Evolutionary conservation across 2,797 vertebrate species (phyloP), one percentile per base, ranked within the genome.

Genomic region (Gobionotothen gibberifrons): DNA sequence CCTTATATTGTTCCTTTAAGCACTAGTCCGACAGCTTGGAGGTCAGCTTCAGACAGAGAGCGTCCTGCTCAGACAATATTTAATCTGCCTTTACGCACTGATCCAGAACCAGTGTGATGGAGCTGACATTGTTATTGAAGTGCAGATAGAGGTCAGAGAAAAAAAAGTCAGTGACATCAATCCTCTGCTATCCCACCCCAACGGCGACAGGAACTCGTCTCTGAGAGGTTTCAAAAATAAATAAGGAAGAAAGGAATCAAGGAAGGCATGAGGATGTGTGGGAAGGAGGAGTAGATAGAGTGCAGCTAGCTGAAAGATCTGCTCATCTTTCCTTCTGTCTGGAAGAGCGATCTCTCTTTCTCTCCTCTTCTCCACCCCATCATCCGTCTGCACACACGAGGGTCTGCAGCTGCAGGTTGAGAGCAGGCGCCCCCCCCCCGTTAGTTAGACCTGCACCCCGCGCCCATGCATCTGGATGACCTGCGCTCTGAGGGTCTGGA

Each of bases 401-500:
- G 52, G 59, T 73, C 74, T 64, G 78, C 76, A 29, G 65, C 60
- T 44, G 71, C 57, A 52, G 76, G 2, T 64, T 57, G 66, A 53
- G 32, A 22, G 36, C 2, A 32, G 55, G 67, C 10, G 43, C 17
- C 2, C n/a, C 32, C 2, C n/a, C 32, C 43, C 26, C 43, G 60
- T 46, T 14, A 3, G 9, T 95, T 94, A 99, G 92, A 99, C 97
- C 92, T 98, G 97, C 42, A 99, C 96, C 0, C 97, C 97, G 0
- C 93, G 95, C 73, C 96, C 97, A 0, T 98, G 98, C 95, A 98
- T 96, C 74, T 95, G 97, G 82, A 98, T 96, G 63, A 98, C 97
- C 88, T 97, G 97, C 2, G 96, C 96, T 80, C 95, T 93, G 6
- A 99, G 96, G 11, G 95, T 94, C 87, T 96, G 94, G 89, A 99